These are phyloP conservation scores for Eonycteris spelaea DNA, from an alignment of 2,113 vertebrate genomes.

Conservation along the genomic window DNA sequence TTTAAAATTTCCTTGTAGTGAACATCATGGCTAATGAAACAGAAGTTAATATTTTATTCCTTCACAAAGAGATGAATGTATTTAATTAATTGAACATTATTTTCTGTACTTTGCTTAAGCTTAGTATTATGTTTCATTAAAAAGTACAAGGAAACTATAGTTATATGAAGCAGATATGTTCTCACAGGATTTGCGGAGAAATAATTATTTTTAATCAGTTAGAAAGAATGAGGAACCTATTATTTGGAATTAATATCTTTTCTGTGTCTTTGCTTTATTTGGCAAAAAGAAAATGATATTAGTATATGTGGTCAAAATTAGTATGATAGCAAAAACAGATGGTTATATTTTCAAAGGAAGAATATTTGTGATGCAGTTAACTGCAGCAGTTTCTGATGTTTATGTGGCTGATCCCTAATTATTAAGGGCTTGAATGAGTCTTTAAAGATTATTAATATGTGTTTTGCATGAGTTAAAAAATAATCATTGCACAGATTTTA, in stretches of 20 bases:
- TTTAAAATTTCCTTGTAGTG: conserved; percentile 49
- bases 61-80: conserved; percentile 59
- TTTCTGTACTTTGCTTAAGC: conserved; percentile 73
- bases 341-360: conserved; percentile 16
- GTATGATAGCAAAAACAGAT: conserved; percentile 17
- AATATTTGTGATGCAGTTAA: neutral
- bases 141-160: conserved; percentile 44
- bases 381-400: conserved; percentile 9
- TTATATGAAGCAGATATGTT: conserved; percentile 68
- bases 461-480: conserved; percentile 35
- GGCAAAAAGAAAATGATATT: conserved; percentile 56
- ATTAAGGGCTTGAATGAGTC: conserved; percentile 49
- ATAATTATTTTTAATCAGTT: conserved; percentile 69
- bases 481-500: neutral
- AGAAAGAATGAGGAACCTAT: conserved; percentile 33
- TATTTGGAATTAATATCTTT: conserved; percentile 52
- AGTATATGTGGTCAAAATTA: conserved; percentile 48
- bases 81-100: conserved; percentile 75
- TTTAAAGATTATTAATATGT: conserved; percentile 37
- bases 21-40: conserved; percentile 56
- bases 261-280: conserved; percentile 41
- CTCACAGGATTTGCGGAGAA: conserved; percentile 58
- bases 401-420: neutral
- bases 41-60: conserved; percentile 65
- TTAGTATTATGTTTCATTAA: conserved; percentile 74